Evolutionary conservation across 2,113 vertebrate species (phyloP).

Genomic region (Sardina pilchardus): DNA sequence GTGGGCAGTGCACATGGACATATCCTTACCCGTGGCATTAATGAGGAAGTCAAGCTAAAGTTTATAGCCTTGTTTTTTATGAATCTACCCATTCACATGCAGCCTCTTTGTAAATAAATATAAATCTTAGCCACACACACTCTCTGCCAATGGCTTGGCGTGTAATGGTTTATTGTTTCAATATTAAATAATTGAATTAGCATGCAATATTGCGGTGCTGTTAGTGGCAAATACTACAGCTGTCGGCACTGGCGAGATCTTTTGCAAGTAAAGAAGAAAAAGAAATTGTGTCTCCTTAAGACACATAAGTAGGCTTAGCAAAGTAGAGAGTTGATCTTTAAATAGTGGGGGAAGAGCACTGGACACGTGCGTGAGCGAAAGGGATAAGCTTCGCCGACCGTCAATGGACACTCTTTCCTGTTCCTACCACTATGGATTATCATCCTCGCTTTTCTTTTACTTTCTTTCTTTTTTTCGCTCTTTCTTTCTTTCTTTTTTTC

Average conservation of each 20-base stretch:
- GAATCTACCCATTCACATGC: not conserved
- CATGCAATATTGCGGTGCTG: not conserved
- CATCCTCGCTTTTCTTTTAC: not conserved
- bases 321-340: not conserved
- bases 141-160: not conserved
- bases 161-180: not conserved
- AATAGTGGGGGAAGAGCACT: not conserved
- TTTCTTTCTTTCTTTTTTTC: not conserved
- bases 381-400: not conserved
- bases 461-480: not conserved
- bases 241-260: not conserved
- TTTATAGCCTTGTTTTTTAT: not conserved
- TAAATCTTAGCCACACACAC: not conserved
- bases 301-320: slow-evolving; percentile 5
- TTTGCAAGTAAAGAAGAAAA: not conserved
- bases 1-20: not conserved
- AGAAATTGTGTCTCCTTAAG: not conserved
- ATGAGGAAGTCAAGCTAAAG: not conserved
- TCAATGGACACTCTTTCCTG: not conserved
- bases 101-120: not conserved
- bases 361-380: not conserved
- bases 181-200: not conserved
- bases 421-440: not conserved
- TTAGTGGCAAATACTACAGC: not conserved
- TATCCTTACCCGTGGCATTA: not conserved